Percentiles rank a stretch among this genome's conserved stretches.
Conservation (phyloP, 92 coral and sea anemone species). For the Diadumene lineata region DNA sequence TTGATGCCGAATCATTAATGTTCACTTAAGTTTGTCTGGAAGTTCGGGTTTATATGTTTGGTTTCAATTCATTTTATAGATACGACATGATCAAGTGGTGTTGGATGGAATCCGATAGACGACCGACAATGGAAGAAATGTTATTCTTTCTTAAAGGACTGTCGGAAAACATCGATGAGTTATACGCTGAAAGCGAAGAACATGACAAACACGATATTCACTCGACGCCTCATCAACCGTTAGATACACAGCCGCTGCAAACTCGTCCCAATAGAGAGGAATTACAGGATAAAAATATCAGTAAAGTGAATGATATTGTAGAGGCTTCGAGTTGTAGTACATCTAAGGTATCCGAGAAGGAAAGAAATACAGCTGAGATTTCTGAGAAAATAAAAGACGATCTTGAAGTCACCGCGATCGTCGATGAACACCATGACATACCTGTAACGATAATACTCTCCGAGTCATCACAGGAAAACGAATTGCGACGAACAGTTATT, state of each 20-base stretch:
- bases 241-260: not conserved
- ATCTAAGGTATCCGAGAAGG: too few species aligned
- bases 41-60: too few species aligned
- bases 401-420: constrained; percentile 31
- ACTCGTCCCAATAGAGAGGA: not conserved
- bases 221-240: not conserved
- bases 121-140: constrained; percentile 60
- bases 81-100: constrained; percentile 74
- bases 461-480: constrained; percentile 11
- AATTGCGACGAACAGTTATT: not conserved
- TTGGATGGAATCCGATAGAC: constrained; percentile 63
- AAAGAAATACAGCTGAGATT: too few species aligned
- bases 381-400: too few species aligned
- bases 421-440: constrained; percentile 4
- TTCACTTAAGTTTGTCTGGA: too few species aligned
- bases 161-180: constrained; percentile 5
- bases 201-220: not conserved
- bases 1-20: too few species aligned
- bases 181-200: constrained; percentile 5
- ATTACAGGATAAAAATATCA: not conserved
- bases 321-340: not conserved
- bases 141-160: constrained; percentile 32
- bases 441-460: constrained; percentile 20
- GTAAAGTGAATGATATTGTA: not conserved
- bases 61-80: constrained; percentile 40